Evolutionary conservation across 53 echinoderm and acorn worm genomes (phyloP).

Genomic region (Mesocentrotus franciscanus): DNA sequence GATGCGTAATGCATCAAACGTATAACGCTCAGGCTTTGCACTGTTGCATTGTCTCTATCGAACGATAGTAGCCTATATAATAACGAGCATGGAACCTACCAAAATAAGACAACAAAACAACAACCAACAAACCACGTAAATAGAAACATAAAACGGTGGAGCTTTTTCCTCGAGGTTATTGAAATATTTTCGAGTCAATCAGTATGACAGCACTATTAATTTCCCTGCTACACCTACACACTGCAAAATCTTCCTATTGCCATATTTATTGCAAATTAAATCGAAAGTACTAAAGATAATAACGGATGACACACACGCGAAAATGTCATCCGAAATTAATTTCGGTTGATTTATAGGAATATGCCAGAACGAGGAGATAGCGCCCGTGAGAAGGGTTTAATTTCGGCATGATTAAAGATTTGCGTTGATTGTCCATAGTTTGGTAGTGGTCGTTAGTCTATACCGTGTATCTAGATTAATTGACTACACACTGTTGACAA

Average conservation of each 20-base stretch:
- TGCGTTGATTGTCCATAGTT: background rate
- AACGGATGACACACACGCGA: background rate
- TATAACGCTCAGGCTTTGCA: background rate
- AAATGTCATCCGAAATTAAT: slow-evolving; percentile 42
- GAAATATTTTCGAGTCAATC: background rate
- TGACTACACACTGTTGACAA: slow-evolving; percentile 47
- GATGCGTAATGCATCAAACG: background rate
- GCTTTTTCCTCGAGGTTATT: background rate
- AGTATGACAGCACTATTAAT: background rate
- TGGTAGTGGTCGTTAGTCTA: slow-evolving; percentile 2
- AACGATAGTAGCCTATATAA: too few relatives aligned
- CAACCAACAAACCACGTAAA: background rate
- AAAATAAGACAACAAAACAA: background rate
- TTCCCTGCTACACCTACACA: background rate
- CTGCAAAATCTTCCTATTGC: background rate
- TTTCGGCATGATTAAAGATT: slow-evolving; percentile 42
- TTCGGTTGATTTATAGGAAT: slow-evolving; percentile 26
- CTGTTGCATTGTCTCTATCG: background rate
- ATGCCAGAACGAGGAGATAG: background rate
- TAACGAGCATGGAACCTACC: background rate
- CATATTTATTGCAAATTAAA: slow-evolving; percentile 11
- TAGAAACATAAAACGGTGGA: background rate
- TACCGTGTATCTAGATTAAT: slow-evolving; percentile 38
- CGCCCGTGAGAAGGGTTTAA: background rate
- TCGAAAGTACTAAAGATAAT: slow-evolving; percentile 23